Percentiles rank a stretch among this genome's conserved stretches.
Evolutionary conservation across 2,113 vertebrate species (phyloP).

Genomic region (Myrmophylax atrothorax): DNA sequence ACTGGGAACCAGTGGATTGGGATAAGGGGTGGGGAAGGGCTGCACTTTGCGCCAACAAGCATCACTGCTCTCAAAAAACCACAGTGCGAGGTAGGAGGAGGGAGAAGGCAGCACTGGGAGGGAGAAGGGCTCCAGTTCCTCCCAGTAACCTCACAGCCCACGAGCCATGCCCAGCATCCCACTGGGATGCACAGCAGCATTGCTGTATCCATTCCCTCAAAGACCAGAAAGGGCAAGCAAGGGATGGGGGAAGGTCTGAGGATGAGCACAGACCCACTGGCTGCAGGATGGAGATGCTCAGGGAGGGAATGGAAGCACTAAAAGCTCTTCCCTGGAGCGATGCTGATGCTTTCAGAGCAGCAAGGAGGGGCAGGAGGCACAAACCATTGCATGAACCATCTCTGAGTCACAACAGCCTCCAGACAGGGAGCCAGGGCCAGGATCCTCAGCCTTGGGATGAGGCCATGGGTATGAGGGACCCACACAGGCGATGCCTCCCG

Average conservation of each 20-base stretch:
- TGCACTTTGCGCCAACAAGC: fast-evolving
- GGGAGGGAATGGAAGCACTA: background rate
- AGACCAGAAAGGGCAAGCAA: background rate
- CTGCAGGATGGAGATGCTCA: background rate
- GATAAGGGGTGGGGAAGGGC: background rate
- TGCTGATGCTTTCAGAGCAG: fast-evolving
- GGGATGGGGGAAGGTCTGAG: background rate
- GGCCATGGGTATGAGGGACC: fast-evolving
- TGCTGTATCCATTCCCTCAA: background rate
- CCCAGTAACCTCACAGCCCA: background rate
- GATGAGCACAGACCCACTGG: background rate
- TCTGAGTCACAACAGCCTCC: background rate
- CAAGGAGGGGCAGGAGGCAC: background rate
- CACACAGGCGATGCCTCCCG: fast-evolving
- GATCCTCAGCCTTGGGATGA: background rate
- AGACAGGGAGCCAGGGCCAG: background rate
- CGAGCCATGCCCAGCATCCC: background rate
- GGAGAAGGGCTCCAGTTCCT: background rate
- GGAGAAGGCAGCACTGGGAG: background rate
- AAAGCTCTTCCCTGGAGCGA: background rate
- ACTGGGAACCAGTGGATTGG: background rate
- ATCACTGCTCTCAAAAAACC: background rate
- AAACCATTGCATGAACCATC: background rate
- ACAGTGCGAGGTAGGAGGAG: background rate
- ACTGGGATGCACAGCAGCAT: background rate